Evolutionary conservation across 2,113 vertebrate species (phyloP), one percentile per base, ranked within the genome.

Genomic region (Corvus hawaiiensis): DNA sequence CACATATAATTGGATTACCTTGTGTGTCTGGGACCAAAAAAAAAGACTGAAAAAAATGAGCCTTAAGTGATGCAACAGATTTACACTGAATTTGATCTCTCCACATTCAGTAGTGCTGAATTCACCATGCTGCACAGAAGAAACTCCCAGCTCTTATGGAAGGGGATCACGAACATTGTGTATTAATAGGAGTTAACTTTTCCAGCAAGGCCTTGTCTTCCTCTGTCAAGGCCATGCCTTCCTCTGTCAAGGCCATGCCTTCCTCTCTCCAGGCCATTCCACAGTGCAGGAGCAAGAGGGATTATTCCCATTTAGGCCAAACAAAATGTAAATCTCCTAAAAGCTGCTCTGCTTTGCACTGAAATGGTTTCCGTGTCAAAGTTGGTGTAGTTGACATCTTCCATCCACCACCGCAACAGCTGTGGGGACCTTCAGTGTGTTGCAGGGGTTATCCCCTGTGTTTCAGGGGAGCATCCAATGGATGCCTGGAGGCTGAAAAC

Each of bases 1-100:
- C 71, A 94, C 72, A 75, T 63, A 58, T 90, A 91, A 95, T 79
- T 95, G 86, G 87, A 90, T 85, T 96, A 85, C 58, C 39, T 94
- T 24, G 71, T 13, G 11, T 92, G 48, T 75, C 79, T 85, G 9
- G 14, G 66, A 73, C 17, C 27, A 64, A 72, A 67, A 91, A 91
- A 83, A 86, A 19, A 59, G 13, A 27, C 39, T 80, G 73, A 44
- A 79, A 66, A 73, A 96, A 82, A 49, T 1, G 11, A 54, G 35
- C 17, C 48, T 87, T 32, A 67, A 82, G 90, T 80, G 56, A 78
- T 58, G 67, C n/a, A 72, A 67, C 15, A 78, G 58, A 41, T 82
- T 88, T 90, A 83, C 30, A 68, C 14, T 52, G 41, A 62, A 35
- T 92, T 43, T 64, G 16, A 35, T 79, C 27, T 48, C 55, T 68